A percentile compares a stretch with the other conserved stretches of the same genome.
Evolutionary conservation across 2,113 vertebrate genomes (phyloP).

Genomic region (Dromas ardeola): DNA sequence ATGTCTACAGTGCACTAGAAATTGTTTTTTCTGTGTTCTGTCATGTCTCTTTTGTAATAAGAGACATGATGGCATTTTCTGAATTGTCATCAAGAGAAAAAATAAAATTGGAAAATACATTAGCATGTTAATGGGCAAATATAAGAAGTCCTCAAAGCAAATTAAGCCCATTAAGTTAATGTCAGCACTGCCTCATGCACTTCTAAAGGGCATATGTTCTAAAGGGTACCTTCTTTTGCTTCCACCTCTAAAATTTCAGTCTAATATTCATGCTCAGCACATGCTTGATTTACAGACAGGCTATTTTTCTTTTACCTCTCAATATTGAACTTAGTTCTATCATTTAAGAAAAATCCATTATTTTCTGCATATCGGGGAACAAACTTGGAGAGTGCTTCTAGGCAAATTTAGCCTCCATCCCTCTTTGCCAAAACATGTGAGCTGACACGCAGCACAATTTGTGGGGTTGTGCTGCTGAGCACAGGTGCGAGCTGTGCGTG

Average conservation of each 20-base stretch:
- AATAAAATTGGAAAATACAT: background rate
- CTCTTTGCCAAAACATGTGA: background rate
- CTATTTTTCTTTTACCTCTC: background rate
- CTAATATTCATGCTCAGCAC: background rate
- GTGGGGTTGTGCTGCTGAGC: fast-evolving
- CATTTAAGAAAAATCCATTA: background rate
- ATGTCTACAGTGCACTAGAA: background rate
- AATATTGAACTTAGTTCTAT: background rate
- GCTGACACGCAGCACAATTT: background rate
- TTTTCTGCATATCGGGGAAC: background rate
- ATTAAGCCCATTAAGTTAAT: background rate
- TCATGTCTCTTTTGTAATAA: background rate
- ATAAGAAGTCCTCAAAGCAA: background rate
- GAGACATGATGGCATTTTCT: background rate
- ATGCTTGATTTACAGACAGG: background rate
- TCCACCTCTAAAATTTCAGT: background rate
- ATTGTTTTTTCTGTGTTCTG: background rate
- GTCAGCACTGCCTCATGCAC: background rate
- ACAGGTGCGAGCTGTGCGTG: fast-evolving
- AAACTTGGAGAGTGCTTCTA: background rate
- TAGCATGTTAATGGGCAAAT: background rate
- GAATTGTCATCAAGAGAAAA: background rate
- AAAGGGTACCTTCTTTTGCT: background rate
- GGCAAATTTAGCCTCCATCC: background rate
- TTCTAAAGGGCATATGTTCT: background rate